These are phyloP conservation scores for Clarias magur DNA, from an alignment of 2,113 vertebrate genomes.

Conservation along the genomic window DNA sequence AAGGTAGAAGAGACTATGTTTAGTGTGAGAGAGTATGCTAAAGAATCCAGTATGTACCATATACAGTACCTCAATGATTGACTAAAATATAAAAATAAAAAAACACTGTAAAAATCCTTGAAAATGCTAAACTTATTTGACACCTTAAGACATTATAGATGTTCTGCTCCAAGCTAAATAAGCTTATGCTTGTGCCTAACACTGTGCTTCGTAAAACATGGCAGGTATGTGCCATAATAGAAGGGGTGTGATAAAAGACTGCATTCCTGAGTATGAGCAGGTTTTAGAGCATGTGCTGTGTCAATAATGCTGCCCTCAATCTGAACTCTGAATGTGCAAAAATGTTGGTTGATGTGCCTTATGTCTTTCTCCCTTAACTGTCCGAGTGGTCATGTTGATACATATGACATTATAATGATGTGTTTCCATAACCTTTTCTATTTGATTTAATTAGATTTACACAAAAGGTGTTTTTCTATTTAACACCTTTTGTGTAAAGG, in stretches of 20 bases:
- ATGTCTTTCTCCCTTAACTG: constrained; percentile 61
- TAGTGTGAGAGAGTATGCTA: constrained; percentile 56
- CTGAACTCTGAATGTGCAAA: constrained; percentile 62
- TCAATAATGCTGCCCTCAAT: constrained; percentile 68
- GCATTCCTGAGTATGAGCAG: constrained; percentile 64
- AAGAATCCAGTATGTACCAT: constrained; percentile 41
- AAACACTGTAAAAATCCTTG: not conserved
- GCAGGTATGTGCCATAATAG: not conserved
- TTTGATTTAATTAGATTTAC: not conserved
- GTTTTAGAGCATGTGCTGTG: constrained; percentile 65
- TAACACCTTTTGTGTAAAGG: not conserved
- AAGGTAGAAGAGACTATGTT: not conserved
- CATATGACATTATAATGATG: not conserved
- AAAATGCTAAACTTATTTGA: not conserved
- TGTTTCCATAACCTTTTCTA: not conserved
- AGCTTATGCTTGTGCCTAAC: not conserved
- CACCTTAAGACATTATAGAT: not conserved
- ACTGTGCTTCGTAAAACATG: not conserved
- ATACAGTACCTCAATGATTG: constrained; percentile 13
- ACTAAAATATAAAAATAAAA: constrained; percentile 30
- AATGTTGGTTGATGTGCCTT: constrained; percentile 62
- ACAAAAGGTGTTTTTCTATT: not conserved
- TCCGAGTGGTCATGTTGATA: not conserved
- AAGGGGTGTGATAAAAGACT: constrained; percentile 32
- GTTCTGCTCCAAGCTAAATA: not conserved